These are phyloP conservation scores for Acanthurus leucopareius DNA, from an alignment of 2,797 vertebrate species.

Conservation along the genomic window DNA sequence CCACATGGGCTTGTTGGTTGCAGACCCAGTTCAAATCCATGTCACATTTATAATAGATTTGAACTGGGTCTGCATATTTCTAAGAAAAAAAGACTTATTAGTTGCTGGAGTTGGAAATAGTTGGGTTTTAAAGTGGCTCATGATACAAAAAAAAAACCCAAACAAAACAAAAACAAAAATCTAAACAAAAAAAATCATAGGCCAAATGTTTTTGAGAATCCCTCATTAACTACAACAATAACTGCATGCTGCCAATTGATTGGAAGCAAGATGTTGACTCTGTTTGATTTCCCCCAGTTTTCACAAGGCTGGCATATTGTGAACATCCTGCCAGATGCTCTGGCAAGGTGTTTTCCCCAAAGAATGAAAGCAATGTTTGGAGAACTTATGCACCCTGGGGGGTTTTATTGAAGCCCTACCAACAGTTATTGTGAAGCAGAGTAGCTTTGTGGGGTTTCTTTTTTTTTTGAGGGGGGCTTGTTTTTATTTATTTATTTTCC, in stretches of 20 bases:
- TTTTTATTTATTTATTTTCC: slow-evolving; percentile 23
- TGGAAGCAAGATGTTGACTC: slow-evolving; percentile 41
- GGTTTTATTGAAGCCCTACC: slow-evolving; percentile 56
- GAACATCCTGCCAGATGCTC: slow-evolving; percentile 58
- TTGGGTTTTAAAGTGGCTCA: slow-evolving; percentile 26
- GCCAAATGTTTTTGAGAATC: slow-evolving; percentile 43
- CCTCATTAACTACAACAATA: slow-evolving; percentile 54
- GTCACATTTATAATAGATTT: background rate
- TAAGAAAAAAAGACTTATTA: background rate
- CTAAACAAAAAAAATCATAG: background rate
- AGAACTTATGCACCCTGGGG: slow-evolving; percentile 31
- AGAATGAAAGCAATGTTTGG: slow-evolving; percentile 60
- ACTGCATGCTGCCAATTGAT: slow-evolving; percentile 54
- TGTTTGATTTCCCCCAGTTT: slow-evolving; percentile 56
- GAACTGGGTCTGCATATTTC: too few species aligned
- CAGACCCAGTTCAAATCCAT: background rate
- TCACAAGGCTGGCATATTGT: slow-evolving; percentile 41
- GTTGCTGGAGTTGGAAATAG: slow-evolving; percentile 14
- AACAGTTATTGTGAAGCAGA: slow-evolving; percentile 58
- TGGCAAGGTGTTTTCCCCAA: slow-evolving; percentile 43
- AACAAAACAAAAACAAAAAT: too few species aligned
- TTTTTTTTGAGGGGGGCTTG: background rate
- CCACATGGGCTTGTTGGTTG: background rate
- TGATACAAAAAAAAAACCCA: slow-evolving; percentile 1
- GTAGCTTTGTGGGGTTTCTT: slow-evolving; percentile 15